A percentile compares a stretch with the other conserved stretches of the same genome.
phyloP scores from a whole-genome alignment of 2,888 invertebrate genomes.

The Rotaria magnacalcarata region DNA sequence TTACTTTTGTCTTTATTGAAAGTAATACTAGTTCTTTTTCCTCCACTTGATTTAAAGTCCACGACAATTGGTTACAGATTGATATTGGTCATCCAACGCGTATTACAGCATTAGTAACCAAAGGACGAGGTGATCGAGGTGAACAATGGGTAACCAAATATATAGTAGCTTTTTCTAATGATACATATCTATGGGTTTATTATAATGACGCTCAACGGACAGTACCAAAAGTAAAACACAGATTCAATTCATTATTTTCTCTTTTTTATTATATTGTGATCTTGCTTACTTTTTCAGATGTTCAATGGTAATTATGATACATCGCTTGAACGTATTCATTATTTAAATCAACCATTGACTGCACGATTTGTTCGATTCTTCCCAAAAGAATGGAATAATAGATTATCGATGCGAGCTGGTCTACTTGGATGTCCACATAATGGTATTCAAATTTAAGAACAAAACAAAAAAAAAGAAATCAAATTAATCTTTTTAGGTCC shows the following conservation, averaged over 20 bases:
- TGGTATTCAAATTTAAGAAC: conserved; percentile 42
- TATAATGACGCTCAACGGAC: conserved; percentile 62
- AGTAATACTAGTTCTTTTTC: background rate
- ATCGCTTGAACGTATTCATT: conserved; percentile 61
- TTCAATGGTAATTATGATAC: conserved; percentile 63
- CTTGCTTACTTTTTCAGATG: conserved; percentile 55
- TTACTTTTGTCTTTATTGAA: background rate
- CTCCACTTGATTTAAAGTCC: background rate
- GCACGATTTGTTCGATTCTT: conserved; percentile 62
- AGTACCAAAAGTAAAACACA: conserved; percentile 49
- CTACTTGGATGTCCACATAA: conserved; percentile 60
- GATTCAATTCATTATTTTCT: conserved; percentile 45
- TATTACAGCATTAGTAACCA: conserved; percentile 62
- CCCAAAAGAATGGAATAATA: conserved; percentile 61
- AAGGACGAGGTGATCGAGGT: conserved; percentile 61
- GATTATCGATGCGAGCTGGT: conserved; percentile 62
- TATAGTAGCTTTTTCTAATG: conserved; percentile 62
- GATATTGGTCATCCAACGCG: conserved; percentile 63
- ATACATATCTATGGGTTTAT: conserved; percentile 61
- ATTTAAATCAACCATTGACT: conserved; percentile 62
- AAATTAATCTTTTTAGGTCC: conserved; percentile 50
- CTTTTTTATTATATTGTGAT: conserved; percentile 51
- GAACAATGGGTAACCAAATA: conserved; percentile 63
- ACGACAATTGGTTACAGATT: conserved; percentile 62
- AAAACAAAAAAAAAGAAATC: background rate